phyloP scores from a whole-genome alignment of 2,888 invertebrate genomes.

The Rhagium mordax region DNA sequence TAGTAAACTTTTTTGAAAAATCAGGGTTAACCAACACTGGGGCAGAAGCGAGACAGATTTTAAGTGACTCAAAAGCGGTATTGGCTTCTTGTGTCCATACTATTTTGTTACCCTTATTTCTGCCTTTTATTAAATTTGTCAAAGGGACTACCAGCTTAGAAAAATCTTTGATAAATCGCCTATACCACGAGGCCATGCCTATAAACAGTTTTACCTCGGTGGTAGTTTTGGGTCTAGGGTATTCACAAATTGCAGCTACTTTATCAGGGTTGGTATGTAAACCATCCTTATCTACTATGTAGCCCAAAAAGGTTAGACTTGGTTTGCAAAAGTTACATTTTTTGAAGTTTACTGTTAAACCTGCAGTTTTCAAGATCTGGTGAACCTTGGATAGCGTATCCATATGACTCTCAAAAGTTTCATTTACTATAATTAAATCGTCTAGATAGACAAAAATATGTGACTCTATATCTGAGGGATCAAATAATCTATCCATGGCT shows the following conservation, averaged over 20 bases:
- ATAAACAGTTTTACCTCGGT: slow-evolving; percentile 55
- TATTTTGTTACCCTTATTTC: slow-evolving; percentile 42
- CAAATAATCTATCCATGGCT: not conserved
- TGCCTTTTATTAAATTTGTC: slow-evolving; percentile 47
- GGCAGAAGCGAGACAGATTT: slow-evolving; percentile 40
- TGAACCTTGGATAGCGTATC: not conserved
- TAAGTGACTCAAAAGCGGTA: slow-evolving; percentile 48
- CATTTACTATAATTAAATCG: not conserved
- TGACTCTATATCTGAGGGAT: not conserved
- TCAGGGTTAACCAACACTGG: slow-evolving; percentile 20
- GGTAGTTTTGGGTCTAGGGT: not conserved
- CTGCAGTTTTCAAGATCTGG: not conserved
- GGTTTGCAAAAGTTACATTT: slow-evolving; percentile 33
- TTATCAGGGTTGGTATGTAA: not conserved
- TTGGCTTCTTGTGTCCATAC: slow-evolving; percentile 48
- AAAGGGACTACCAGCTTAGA: slow-evolving; percentile 50
- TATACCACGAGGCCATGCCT: slow-evolving; percentile 54
- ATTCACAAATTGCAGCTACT: not conserved
- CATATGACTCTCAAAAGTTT: not conserved
- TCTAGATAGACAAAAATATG: not conserved
- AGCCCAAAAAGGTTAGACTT: slow-evolving; percentile 9
- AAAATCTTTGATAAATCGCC: slow-evolving; percentile 54
- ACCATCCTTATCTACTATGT: not conserved
- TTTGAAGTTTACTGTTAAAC: slow-evolving; percentile 25
- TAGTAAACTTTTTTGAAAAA: slow-evolving; percentile 19